Base-by-base conservation (phyloP, 2,113 vertebrate genomes). In the Dunckerocampus dactyliophorus region DNA sequence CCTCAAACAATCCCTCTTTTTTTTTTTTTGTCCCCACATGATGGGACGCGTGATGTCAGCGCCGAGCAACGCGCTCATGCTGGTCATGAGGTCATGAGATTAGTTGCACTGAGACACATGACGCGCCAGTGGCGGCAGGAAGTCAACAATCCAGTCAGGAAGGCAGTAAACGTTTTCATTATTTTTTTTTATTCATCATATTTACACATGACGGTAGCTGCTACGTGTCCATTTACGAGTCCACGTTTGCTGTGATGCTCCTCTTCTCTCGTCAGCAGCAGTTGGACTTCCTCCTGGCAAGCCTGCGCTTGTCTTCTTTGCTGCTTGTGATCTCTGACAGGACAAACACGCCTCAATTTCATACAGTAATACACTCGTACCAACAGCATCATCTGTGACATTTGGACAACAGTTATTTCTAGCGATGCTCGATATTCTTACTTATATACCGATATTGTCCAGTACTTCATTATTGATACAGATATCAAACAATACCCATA, bases 261-360 rank as follows among this genome's bases (percentile, higher is more conserved):
- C 2, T 6, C 17, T 12, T 47, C 31, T 42, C 20, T 91, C 83
- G 90, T 47, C 87, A 90, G 84, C 96, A 98, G 72, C 95, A 98
- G 20, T 89, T 90, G 61, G 87, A 14, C 47, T 90, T 95, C 79
- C 89, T 93, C 80, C 83, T 91, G 0, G 70, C 65, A 0, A 81
- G 87, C 68, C 81, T 76, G 62, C 89, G 91, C 55, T 89, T 59
- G 53, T 90, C 89, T 1, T 74, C 88, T 63, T 90, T 86, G 17
- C 88, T 82, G 73, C 90, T 90, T 66, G 80, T 92, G 83, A 98
- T 93, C 47, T 91, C 96, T 98, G 80, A 13, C 15, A 7, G 24
- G 17, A 34, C 28, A 37, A 34, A 21, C 5, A 21, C 4, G 47
- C 17, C 17, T 49, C 47, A 49, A n/a, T 20, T 1, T 49, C 16